Evolutionary conservation across 2,113 vertebrate genomes (phyloP).

Genomic region (Daphoenositta chrysoptera): DNA sequence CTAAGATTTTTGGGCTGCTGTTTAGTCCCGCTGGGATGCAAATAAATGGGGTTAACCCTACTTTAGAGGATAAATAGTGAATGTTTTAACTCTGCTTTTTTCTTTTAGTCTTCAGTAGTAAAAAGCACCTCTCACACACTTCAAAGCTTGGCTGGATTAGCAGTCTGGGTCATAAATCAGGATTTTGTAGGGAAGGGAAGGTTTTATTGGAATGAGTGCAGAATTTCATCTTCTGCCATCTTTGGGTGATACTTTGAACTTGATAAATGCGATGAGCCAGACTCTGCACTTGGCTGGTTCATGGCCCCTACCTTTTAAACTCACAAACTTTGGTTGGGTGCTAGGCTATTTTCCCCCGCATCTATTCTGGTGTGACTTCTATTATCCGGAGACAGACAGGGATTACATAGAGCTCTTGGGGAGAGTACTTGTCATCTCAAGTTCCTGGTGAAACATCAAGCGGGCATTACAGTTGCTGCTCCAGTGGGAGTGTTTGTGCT

Average conservation of each 20-base stretch:
- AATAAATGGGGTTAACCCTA: not conserved
- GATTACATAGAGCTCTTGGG: not conserved
- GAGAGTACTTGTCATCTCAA: not conserved
- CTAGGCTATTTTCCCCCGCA: rapidly evolving
- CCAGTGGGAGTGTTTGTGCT: not conserved
- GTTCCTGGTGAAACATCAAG: not conserved
- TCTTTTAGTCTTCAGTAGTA: not conserved
- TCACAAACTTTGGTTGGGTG: not conserved
- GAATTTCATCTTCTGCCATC: not conserved
- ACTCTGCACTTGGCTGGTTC: not conserved
- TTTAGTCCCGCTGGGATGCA: not conserved
- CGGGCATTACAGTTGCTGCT: not conserved
- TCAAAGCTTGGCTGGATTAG: not conserved
- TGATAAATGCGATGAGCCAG: not conserved
- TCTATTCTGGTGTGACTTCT: not conserved
- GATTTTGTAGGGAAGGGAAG: not conserved
- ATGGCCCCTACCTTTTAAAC: not conserved
- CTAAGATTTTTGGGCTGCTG: not conserved
- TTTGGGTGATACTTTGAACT: not conserved
- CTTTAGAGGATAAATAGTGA: not conserved
- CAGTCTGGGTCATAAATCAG: not conserved
- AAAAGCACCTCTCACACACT: not conserved
- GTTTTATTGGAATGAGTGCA: not conserved
- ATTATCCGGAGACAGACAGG: not conserved
- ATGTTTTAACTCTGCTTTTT: not conserved